A percentile compares a stretch with the other conserved stretches of the same genome.
Conservation (phyloP, 2,888 invertebrate species). For the Drosophila recens region DNA sequence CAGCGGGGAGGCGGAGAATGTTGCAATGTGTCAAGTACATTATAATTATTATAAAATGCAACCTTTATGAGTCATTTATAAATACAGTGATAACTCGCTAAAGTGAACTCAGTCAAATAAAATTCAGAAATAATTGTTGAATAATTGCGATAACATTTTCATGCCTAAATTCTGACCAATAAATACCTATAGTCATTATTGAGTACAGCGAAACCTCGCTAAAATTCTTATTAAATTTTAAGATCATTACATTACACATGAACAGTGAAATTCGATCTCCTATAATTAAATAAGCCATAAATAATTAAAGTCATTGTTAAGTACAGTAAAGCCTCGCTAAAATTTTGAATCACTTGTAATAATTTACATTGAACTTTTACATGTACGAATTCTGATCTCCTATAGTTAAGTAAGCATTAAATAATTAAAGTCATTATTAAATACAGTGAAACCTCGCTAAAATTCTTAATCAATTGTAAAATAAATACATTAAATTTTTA, state of each 20-base stretch:
- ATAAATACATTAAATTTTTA: not conserved
- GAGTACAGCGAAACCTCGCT: no score
- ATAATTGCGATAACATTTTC: not conserved
- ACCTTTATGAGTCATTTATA: not conserved
- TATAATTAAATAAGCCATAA: no score
- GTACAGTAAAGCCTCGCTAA: not conserved
- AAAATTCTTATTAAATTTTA: no score
- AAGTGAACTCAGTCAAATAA: not conserved
- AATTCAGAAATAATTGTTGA: not conserved
- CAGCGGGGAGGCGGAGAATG: not conserved
- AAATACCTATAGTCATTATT: no score
- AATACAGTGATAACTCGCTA: not conserved
- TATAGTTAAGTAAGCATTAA: no score
- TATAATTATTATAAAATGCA: slow-evolving; percentile 1
- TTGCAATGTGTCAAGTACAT: slow-evolving; percentile 5
- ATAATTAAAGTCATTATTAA: not conserved
- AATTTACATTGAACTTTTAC: not conserved
- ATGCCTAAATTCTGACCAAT: no score
- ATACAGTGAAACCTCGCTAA: not conserved
- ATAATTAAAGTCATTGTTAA: not conserved
- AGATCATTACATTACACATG: no score
- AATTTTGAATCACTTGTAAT: not conserved
- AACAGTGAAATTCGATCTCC: no score
- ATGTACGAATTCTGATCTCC: no score
- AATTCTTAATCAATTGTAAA: not conserved